A percentile compares a stretch with the other conserved stretches of the same genome.
These are phyloP conservation scores for Drosophila bunnanda DNA, from an alignment of 2,888 invertebrate species.

Conservation along the genomic window DNA sequence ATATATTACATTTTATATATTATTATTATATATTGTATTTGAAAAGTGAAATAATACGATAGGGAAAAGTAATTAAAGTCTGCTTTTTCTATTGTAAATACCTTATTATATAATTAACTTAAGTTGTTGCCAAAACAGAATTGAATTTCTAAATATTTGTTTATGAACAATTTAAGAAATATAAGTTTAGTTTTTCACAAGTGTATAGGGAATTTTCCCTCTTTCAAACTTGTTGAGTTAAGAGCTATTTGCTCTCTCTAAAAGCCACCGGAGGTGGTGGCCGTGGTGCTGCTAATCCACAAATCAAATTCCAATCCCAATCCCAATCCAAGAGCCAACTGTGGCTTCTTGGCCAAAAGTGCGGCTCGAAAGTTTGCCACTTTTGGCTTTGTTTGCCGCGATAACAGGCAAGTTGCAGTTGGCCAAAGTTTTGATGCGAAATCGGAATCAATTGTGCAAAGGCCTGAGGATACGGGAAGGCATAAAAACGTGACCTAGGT, in stretches of 20 bases:
- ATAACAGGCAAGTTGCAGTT: slow-evolving; percentile 40
- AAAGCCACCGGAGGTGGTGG: not conserved
- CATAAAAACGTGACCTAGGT: slow-evolving; percentile 26
- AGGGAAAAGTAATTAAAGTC: not conserved
- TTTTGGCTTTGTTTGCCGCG: slow-evolving; percentile 33
- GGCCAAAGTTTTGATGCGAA: slow-evolving; percentile 33
- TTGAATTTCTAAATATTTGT: not conserved
- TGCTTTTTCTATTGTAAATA: not conserved
- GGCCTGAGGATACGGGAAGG: slow-evolving; percentile 9
- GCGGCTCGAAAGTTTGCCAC: slow-evolving; percentile 28
- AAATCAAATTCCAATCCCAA: slow-evolving; percentile 1
- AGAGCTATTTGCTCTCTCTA: slow-evolving; percentile 2
- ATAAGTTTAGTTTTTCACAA: not conserved
- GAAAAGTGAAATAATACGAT: not conserved
- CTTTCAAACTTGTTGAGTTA: not conserved
- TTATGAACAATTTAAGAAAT: not conserved
- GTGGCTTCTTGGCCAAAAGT: slow-evolving; percentile 10
- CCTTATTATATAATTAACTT: not conserved
- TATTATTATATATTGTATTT: not conserved
- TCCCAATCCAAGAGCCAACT: not conserved
- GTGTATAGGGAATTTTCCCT: not conserved
- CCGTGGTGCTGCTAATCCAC: slow-evolving; percentile 15
- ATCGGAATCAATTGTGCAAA: slow-evolving; percentile 29
- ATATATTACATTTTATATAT: not conserved
- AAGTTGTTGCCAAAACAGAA: too few species aligned